These are phyloP conservation scores for Machimus rusticus DNA, from an alignment of 2,888 invertebrate genomes.

Conservation along the genomic window DNA sequence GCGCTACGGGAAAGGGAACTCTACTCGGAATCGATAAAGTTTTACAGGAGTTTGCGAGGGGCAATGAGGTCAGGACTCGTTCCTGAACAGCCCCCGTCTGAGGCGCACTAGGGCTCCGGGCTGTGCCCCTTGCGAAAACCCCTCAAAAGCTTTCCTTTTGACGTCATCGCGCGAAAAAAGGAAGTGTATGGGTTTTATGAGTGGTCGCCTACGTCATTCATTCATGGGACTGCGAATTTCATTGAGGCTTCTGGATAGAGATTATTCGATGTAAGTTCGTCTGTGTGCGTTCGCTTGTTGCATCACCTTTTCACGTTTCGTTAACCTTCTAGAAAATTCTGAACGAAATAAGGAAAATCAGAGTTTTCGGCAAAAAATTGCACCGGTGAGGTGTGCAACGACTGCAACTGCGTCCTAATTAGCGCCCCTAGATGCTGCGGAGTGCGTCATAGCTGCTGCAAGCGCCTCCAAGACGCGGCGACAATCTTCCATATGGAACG, in stretches of 20 bases:
- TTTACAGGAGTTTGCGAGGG: neutral
- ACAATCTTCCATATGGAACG: conserved; percentile 16
- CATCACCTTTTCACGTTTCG: conserved; percentile 20
- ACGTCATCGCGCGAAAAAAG: neutral
- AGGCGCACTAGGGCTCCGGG: neutral
- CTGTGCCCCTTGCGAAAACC: neutral
- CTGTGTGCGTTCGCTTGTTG: conserved; percentile 21
- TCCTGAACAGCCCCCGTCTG: neutral
- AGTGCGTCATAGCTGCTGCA: neutral
- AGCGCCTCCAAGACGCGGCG: neutral
- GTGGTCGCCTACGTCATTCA: conserved; percentile 5
- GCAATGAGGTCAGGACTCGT: neutral
- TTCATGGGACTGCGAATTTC: conserved; percentile 16
- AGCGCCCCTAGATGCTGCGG: neutral
- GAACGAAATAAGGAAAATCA: neutral
- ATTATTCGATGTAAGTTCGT: neutral
- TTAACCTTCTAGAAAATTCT: conserved; percentile 36
- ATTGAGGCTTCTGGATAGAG: conserved; percentile 4
- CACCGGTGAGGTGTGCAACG: neutral
- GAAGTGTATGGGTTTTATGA: neutral
- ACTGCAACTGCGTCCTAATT: neutral
- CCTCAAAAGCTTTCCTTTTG: conserved; percentile 2
- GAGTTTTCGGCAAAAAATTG: neutral
- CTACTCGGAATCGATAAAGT: neutral
- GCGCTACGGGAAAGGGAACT: neutral